A percentile compares a stretch with the other conserved stretches of the same genome.
These are phyloP conservation scores for Endotricha flammealis DNA, from an alignment of 2,888 invertebrate species.

Conservation along the genomic window DNA sequence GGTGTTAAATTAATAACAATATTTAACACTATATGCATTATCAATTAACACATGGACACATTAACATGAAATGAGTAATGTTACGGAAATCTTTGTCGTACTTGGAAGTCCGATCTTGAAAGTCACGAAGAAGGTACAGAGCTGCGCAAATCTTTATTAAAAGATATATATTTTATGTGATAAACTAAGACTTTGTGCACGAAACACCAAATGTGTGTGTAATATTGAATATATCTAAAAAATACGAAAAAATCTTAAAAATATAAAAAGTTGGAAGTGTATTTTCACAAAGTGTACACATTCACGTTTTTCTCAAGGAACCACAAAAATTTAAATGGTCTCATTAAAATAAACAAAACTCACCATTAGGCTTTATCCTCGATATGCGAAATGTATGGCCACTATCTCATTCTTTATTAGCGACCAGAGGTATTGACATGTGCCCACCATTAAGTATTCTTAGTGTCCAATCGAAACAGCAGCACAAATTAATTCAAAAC, in stretches of 20 bases:
- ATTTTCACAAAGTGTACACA: no score
- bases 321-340: constrained; percentile 53
- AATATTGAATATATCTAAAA: no score
- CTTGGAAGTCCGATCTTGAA: background rate
- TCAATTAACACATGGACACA: no score
- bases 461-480: no score
- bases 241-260: no score
- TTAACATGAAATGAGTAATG: no score
- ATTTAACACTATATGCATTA: no score
- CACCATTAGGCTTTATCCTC: constrained; percentile 38
- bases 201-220: background rate
- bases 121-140: background rate
- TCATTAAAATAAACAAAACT: constrained; percentile 51
- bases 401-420: constrained; percentile 44
- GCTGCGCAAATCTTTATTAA: background rate
- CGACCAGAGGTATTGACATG: constrained; percentile 46
- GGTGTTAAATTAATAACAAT: no score
- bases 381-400: constrained; percentile 40
- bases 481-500: no score
- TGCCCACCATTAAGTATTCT: constrained; percentile 16
- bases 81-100: background rate
- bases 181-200: no score
- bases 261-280: no score
- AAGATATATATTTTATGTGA: no score
- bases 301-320: constrained; percentile 27